Evolutionary conservation across 1,140 invertebrate species (phyloP), one percentile per base, ranked within the genome.

Genomic region (Coptotermes formosanus): DNA sequence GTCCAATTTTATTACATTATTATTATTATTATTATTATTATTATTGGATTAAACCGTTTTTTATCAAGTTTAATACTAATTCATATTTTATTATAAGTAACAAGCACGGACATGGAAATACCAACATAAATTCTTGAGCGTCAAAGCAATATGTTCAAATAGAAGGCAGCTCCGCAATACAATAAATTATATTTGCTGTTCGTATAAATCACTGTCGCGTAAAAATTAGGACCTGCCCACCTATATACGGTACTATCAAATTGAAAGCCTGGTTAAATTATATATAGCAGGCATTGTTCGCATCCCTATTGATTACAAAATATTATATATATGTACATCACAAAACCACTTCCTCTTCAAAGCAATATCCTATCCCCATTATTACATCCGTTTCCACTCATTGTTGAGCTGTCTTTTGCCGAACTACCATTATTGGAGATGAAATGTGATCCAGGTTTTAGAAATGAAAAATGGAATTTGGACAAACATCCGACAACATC

Each of bases 321-420:
- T 30, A 2, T 75, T 75, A 75, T 30, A 59, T 59, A 38, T 75
- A 75, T 30, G 19, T 55, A 55, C 52, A 30, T 11, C 64, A 12
- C 64, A 30, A 30, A 75, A 75, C 64, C 64, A 14, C n/a, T 75
- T 75, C 64, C 64, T 75, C 64, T 75, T 75, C 64, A 75, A 75
- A 75, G 64, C 64, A 75, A 75, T 75, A 75, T 75, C 64, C 64
- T 75, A 75, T 30, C 25, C n/a, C 64, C n/a, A 75, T 75, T 75
- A 75, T 75, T 64, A 75, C 30, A 75, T 30, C 64, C 64, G 64
- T 30, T 30, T 75, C 25, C n/a, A 75, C 64, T 30, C 64, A 75
- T 75, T 75, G 64, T 75, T 75, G 64, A 11, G 8, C 25, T 75
- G 59, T 64, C 59, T 23, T 64, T n/a, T 64, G n/a, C 64, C 64